Conservation (phyloP, 2,113 vertebrate species). For the Scomber japonicus region DNA sequence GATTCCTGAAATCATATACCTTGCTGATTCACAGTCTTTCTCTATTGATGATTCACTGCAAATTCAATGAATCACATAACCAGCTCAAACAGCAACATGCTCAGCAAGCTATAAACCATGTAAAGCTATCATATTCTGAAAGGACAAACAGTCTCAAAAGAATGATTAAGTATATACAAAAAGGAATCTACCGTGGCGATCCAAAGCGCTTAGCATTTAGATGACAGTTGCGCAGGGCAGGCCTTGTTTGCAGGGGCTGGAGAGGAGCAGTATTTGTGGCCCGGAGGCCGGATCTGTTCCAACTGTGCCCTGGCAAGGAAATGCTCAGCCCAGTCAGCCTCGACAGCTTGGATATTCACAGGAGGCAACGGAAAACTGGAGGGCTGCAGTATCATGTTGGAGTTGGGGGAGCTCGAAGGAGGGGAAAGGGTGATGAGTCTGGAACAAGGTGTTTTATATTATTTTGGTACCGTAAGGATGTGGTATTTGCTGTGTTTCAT, state of each 20-base stretch:
- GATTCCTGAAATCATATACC: slow-evolving; percentile 18
- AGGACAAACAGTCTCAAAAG: slow-evolving; percentile 58
- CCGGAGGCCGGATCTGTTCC: slow-evolving; percentile 84
- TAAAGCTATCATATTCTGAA: slow-evolving; percentile 54
- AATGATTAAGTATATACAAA: slow-evolving; percentile 53
- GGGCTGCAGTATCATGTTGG: slow-evolving; percentile 61
- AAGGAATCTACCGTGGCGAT: slow-evolving; percentile 53
- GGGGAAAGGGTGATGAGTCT: slow-evolving; percentile 59
- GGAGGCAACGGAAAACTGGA: slow-evolving; percentile 82
- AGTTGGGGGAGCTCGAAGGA: slow-evolving; percentile 44
- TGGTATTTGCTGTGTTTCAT: slow-evolving; percentile 56
- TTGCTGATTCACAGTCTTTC: slow-evolving; percentile 44
- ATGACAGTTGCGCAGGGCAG: slow-evolving; percentile 77
- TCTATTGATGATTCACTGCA: slow-evolving; percentile 47
- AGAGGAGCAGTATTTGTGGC: slow-evolving; percentile 73
- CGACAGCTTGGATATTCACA: slow-evolving; percentile 86
- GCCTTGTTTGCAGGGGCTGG: slow-evolving; percentile 77
- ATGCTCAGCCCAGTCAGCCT: slow-evolving; percentile 76
- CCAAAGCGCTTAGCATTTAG: slow-evolving; percentile 80
- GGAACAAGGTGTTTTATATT: slow-evolving; percentile 68
- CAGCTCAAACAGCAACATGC: slow-evolving; percentile 49
- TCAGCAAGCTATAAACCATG: slow-evolving; percentile 56
- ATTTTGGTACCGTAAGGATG: slow-evolving; percentile 69
- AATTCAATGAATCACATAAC: slow-evolving; percentile 55
- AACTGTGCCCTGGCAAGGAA: slow-evolving; percentile 85